A percentile compares a stretch with the other conserved stretches of the same genome.
Evolutionary conservation across 2,888 invertebrate species (phyloP).

Genomic region (Nycteola revayana): DNA sequence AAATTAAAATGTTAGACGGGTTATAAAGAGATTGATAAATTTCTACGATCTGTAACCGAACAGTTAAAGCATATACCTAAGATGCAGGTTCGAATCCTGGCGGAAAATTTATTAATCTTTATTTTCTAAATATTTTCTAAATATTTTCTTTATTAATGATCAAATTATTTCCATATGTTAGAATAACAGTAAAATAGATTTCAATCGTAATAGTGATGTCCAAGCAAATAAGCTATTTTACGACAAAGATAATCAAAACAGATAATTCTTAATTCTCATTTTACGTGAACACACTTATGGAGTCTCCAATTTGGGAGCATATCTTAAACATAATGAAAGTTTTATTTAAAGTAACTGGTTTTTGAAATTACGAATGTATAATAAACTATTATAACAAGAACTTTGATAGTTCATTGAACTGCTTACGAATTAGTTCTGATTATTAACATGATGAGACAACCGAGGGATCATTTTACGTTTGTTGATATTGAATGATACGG

Average conservation of each 20-base stretch:
- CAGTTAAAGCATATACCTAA: too few relatives aligned
- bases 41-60: too few relatives aligned
- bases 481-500: constrained; percentile 43
- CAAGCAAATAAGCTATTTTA: constrained; percentile 23
- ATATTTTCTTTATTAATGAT: too few relatives aligned
- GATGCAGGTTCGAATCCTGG: too few relatives aligned
- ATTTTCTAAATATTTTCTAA: too few relatives aligned
- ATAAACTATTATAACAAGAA: constrained; percentile 34
- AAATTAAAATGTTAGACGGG: too few relatives aligned
- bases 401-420: constrained; percentile 35
- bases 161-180: too few relatives aligned
- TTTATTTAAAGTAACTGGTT: constrained; percentile 43
- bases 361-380: constrained; percentile 40
- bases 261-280: constrained; percentile 25
- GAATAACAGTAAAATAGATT: too few relatives aligned
- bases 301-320: constrained; percentile 31
- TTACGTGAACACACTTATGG: constrained; percentile 27
- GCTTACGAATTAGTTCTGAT: constrained; percentile 1
- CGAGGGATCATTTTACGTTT: constrained; percentile 28
- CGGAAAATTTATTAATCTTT: too few relatives aligned
- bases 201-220: constrained; percentile 23
- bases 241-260: constrained; percentile 21
- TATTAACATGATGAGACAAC: not conserved
- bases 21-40: too few relatives aligned
- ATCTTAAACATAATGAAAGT: constrained; percentile 41